Percentiles rank a stretch among this genome's conserved stretches.
phyloP scores from a whole-genome alignment of 2,888 invertebrate species.

The Noctua fimbriata region DNA sequence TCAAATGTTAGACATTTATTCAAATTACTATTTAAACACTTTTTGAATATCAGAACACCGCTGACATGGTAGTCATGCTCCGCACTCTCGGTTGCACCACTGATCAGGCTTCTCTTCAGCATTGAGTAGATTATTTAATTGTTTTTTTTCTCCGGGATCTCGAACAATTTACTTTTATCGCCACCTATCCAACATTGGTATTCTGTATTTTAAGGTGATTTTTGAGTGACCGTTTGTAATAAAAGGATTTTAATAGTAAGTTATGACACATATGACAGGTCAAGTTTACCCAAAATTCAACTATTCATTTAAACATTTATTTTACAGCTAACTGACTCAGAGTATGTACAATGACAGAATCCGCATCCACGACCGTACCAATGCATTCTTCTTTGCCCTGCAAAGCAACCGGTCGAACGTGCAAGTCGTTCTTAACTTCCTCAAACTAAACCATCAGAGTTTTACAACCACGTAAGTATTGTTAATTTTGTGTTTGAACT shows the following conservation, averaged over 20 bases:
- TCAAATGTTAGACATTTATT: too few species aligned
- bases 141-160: too few species aligned
- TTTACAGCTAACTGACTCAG: slow-evolving; percentile 86
- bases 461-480: slow-evolving; percentile 78
- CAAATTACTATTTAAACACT: background rate
- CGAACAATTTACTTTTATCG: background rate
- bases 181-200: background rate
- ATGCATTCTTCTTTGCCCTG: slow-evolving; percentile 87
- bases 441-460: slow-evolving; percentile 75
- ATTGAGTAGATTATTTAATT: slow-evolving; percentile 72
- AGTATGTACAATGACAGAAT: slow-evolving; percentile 85
- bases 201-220: background rate
- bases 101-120: slow-evolving; percentile 69
- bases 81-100: slow-evolving; percentile 86
- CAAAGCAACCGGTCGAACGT: slow-evolving; percentile 90
- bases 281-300: background rate
- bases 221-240: background rate
- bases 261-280: background rate
- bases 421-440: slow-evolving; percentile 87
- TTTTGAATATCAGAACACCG: slow-evolving; percentile 80
- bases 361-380: slow-evolving; percentile 86
- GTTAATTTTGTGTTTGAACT: background rate
- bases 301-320: background rate
- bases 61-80: slow-evolving; percentile 90
- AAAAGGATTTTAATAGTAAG: background rate